These are phyloP conservation scores for Xyrichtys novacula DNA, from an alignment of 2,797 vertebrate genomes.

Conservation along the genomic window DNA sequence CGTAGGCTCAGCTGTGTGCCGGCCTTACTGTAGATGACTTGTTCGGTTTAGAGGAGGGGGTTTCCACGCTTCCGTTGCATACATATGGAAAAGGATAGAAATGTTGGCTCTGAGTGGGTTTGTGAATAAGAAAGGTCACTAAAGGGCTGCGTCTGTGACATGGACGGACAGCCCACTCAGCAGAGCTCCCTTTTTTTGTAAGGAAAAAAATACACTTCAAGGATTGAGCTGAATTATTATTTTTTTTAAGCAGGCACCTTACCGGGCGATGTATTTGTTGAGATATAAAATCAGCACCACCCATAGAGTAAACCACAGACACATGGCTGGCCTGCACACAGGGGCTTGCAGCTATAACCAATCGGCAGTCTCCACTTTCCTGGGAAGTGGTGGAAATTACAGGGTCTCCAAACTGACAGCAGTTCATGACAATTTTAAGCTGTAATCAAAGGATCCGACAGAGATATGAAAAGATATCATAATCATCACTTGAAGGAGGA, in stretches of 20 bases:
- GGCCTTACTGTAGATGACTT: slow-evolving; percentile 70
- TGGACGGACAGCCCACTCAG: slow-evolving; percentile 65
- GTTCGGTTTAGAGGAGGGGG: slow-evolving; percentile 52
- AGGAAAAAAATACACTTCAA: slow-evolving; percentile 50
- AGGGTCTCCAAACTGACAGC: slow-evolving; percentile 43
- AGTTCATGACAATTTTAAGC: slow-evolving; percentile 44
- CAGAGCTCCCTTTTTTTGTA: slow-evolving; percentile 51
- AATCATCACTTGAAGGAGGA: slow-evolving; percentile 34
- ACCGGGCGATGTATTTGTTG: slow-evolving; percentile 48
- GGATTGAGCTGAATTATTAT: slow-evolving; percentile 29
- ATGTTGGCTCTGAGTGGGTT: slow-evolving; percentile 67
- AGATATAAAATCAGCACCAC: slow-evolving; percentile 69
- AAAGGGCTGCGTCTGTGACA: slow-evolving; percentile 69
- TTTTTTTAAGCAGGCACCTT: slow-evolving; percentile 55
- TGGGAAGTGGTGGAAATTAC: slow-evolving; percentile 58
- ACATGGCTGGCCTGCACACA: slow-evolving; percentile 29
- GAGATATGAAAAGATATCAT: slow-evolving; percentile 47
- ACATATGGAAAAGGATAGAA: slow-evolving; percentile 81
- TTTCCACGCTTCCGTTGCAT: slow-evolving; percentile 64
- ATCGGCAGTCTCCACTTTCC: slow-evolving; percentile 26
- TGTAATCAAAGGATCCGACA: slow-evolving; percentile 48
- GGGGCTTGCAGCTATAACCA: slow-evolving; percentile 21
- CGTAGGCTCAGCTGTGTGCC: slow-evolving; percentile 54
- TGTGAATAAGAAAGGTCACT: slow-evolving; percentile 77
- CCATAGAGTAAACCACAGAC: slow-evolving; percentile 42